These are phyloP conservation scores for Tenthredo scrophulariae DNA, from an alignment of 2,888 invertebrate species.

Conservation along the genomic window DNA sequence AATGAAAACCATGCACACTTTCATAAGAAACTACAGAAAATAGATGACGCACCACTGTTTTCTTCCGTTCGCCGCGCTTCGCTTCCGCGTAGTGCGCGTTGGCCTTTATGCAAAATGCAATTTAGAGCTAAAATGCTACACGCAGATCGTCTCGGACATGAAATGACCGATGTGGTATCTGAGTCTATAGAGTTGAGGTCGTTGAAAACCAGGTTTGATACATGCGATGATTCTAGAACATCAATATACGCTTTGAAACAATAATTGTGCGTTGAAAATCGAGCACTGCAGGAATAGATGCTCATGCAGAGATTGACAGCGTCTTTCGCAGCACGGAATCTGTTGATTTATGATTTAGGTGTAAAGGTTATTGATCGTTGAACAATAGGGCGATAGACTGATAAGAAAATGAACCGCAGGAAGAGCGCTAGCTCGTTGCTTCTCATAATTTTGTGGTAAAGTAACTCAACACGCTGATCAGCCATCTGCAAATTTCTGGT, in stretches of 20 bases:
- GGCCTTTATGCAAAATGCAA: constrained; percentile 12
- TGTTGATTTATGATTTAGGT: constrained; percentile 19
- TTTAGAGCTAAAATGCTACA: background rate
- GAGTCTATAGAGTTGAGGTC: background rate
- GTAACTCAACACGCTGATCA: constrained; percentile 12
- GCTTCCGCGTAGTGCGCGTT: too few relatives aligned
- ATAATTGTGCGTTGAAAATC: constrained; percentile 17
- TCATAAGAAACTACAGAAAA: too few relatives aligned
- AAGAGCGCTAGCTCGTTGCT: background rate
- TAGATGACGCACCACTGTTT: too few relatives aligned
- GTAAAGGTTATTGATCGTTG: constrained; percentile 9
- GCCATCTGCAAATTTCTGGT: background rate
- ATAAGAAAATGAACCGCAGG: background rate
- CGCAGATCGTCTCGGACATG: background rate
- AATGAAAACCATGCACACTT: too few relatives aligned
- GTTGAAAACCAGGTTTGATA: background rate
- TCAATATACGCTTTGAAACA: constrained; percentile 7
- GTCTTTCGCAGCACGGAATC: constrained; percentile 13
- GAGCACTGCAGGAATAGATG: background rate
- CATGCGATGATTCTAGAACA: background rate
- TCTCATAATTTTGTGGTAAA: background rate
- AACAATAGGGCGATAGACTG: constrained; percentile 4
- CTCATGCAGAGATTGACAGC: constrained; percentile 11
- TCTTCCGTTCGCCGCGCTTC: too few relatives aligned
- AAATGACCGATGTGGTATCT: background rate